Evolutionary conservation across 2,113 vertebrate genomes (phyloP).

Genomic region (Eurypyga helias): DNA sequence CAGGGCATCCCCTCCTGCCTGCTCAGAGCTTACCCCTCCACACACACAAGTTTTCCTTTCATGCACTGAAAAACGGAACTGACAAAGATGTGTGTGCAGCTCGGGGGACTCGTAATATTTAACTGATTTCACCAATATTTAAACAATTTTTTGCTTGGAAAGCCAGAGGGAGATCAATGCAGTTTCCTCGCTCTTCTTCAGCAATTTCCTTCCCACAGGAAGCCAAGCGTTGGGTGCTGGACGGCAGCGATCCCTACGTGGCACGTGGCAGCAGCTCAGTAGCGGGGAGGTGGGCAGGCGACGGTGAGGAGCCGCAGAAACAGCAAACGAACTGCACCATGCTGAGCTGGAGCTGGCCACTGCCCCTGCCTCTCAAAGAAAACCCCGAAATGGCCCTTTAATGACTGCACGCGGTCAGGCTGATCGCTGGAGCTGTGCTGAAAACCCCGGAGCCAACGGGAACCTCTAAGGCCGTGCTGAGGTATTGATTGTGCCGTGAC

Average conservation of each 20-base stretch:
- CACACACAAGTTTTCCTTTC: accelerated
- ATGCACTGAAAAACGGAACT: not conserved
- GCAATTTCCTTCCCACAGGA: not conserved
- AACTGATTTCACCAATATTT: not conserved
- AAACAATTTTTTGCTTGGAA: not conserved
- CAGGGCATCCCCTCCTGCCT: not conserved
- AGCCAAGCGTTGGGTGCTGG: not conserved
- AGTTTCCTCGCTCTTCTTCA: not conserved
- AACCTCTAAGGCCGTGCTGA: not conserved
- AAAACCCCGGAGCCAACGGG: not conserved
- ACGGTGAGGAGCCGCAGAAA: accelerated
- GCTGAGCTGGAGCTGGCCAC: not conserved
- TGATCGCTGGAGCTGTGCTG: not conserved
- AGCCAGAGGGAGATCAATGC: not conserved
- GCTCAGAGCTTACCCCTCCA: not conserved
- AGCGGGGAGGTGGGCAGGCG: accelerated
- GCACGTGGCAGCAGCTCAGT: not conserved
- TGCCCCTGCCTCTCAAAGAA: not conserved
- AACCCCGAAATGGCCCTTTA: not conserved
- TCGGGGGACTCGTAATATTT: not conserved
- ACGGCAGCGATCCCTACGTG: not conserved
- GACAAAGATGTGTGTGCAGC: not conserved
- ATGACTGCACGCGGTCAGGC: not conserved
- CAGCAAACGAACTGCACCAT: not conserved
- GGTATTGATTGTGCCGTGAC: not conserved